Conservation (phyloP, 2,888 invertebrate species). For the Blastobasis lacticolella region DNA sequence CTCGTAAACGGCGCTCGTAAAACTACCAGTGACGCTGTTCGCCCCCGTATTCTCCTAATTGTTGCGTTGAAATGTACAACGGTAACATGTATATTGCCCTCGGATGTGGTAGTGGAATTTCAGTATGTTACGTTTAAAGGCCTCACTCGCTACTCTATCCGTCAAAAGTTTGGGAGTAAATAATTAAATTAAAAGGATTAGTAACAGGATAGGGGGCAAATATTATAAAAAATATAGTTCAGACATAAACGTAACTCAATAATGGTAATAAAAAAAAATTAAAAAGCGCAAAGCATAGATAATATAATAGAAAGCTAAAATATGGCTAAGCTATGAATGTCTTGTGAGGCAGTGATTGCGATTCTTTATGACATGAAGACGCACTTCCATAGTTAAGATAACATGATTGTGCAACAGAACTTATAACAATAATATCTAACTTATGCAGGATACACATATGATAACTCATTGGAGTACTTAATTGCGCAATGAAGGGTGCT, state of each 20-base stretch:
- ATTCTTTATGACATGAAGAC: conserved; percentile 46
- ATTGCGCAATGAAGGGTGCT: too few species aligned
- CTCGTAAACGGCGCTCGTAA: conserved; percentile 20
- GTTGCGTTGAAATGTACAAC: conserved; percentile 15
- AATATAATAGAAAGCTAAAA: conserved; percentile 57
- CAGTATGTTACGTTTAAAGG: conserved; percentile 19
- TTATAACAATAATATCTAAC: too few species aligned
- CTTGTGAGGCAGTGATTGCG: conserved; percentile 73
- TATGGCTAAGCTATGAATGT: conserved; percentile 71
- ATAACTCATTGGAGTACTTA: too few species aligned
- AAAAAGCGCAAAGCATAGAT: conserved; percentile 69
- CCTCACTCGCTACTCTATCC: conserved; percentile 24
- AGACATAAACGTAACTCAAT: conserved; percentile 29
- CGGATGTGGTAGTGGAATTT: conserved; percentile 13
- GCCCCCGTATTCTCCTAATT: conserved; percentile 19
- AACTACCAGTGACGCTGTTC: conserved; percentile 25
- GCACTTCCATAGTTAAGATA: conserved; percentile 10
- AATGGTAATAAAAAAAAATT: conserved; percentile 49
- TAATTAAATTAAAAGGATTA: conserved; percentile 9
- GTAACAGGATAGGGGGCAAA: conserved; percentile 26
- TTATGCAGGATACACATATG: too few species aligned
- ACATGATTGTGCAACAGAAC: conserved; percentile 5
- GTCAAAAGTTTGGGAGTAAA: conserved; percentile 14
- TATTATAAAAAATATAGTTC: conserved; percentile 39
- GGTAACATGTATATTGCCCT: conserved; percentile 17